Evolutionary conservation across 2,888 invertebrate genomes (phyloP).

Genomic region (Chrysopilus asiliformis): DNA sequence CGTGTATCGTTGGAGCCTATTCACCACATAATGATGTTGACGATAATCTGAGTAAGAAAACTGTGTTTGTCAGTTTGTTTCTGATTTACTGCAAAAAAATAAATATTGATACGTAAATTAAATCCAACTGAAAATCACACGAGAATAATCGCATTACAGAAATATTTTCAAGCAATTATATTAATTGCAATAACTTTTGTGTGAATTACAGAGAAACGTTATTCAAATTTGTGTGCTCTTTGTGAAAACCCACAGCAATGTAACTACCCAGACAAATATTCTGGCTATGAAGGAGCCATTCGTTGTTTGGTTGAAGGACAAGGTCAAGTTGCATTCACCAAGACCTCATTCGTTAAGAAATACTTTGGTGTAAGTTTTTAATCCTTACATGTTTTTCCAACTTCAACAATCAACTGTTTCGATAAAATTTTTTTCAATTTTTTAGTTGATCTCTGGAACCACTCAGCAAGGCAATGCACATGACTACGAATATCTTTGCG

Average conservation of each 20-base stretch:
- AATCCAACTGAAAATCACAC: no score
- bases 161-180: no score
- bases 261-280: conserved; percentile 69
- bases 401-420: no score
- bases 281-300: conserved; percentile 78
- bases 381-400: no score
- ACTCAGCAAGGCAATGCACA: conserved; percentile 47
- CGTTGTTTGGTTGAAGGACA: conserved; percentile 66
- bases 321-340: conserved; percentile 78
- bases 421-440: no score
- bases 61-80: no score
- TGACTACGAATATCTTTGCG: conserved; percentile 64
- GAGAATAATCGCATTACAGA: no score
- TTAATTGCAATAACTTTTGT: no score
- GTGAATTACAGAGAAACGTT: conserved; percentile 50
- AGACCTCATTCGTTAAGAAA: conserved; percentile 63
- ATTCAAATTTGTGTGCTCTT: conserved; percentile 62
- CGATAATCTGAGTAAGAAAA: conserved; percentile 53
- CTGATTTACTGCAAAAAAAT: no score
- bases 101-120: no score
- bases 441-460: conserved; percentile 30
- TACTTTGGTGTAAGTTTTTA: conserved; percentile 57
- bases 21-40: conserved; percentile 61
- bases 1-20: conserved; percentile 78
- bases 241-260: conserved; percentile 65